Evolutionary conservation across 2,797 vertebrate genomes (phyloP), one percentile per base, ranked within the genome.

Genomic region (Leucoraja ocellata): DNA sequence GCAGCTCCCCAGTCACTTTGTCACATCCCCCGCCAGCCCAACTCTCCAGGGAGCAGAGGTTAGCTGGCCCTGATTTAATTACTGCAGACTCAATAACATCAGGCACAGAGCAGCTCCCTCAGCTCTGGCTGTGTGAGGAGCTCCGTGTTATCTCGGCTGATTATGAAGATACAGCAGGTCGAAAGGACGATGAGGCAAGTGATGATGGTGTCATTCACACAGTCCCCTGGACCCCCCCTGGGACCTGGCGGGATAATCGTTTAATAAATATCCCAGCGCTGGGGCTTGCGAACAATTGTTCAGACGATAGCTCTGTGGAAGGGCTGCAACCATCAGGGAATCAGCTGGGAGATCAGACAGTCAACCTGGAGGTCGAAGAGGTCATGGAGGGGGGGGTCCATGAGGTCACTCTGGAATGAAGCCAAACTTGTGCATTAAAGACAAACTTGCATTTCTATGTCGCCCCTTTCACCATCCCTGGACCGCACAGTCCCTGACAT

Each of bases 61-160:
- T 96, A 96, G 95, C 95, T 95, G 95, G 94, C 95, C 95, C 95
- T 96, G 94, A 96, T 96, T 96, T 96, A 96, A 96, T 96, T 96
- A 96, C 95, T 95, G 95, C 95, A 96, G 95, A 95, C 95, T 95
- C 96, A 94, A 96, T 96, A 96, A 95, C 95, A 95, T 95, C 95
- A 95, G 95, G 96, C 95, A 95, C 95, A 95, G 95, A 95, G 94
- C 95, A 95, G 95, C 94, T 95, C 94, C 94, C 94, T 95, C 95
- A 96, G 95, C 95, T 94, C 93, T 95, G 94, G 94, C 95, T 95
- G 95, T 94, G 95, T 95, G 95, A 95, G 95, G 96, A 95, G 95
- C 95, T 95, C 95, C 95, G 95, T 94, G 95, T 96, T 96, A 96
- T 94, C 86, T 94, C 93, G 94, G 95, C 95, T 95, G 95, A 96